A percentile compares a stretch with the other conserved stretches of the same genome.
phyloP scores from a whole-genome alignment of 35 echinoderm and acorn worm species.

The Strongylocentrotus purpuratus region DNA sequence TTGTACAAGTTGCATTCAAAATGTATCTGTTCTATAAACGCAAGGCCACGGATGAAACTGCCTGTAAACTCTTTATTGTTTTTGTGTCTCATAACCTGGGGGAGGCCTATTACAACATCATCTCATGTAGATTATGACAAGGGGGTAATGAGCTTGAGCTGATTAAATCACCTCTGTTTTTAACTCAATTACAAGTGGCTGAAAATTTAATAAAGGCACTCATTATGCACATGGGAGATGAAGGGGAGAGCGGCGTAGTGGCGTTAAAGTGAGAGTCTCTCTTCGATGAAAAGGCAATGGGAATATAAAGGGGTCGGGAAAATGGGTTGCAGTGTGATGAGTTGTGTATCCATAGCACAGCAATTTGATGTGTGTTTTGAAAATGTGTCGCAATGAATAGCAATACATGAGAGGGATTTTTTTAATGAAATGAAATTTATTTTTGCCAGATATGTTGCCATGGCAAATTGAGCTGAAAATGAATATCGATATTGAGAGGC shows the following conservation, averaged over 20 bases:
- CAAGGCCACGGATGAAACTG: not conserved
- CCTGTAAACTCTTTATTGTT: not conserved
- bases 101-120: not conserved
- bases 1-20: too few relatives aligned
- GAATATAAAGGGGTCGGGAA: too few relatives aligned
- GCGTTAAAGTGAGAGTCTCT: not conserved
- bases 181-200: conserved; percentile 28
- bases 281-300: too few relatives aligned
- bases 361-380: too few relatives aligned
- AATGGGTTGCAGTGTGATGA: too few relatives aligned
- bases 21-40: not conserved
- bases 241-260: not conserved
- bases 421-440: too few relatives aligned
- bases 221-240: conserved; percentile 1
- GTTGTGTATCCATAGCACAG: too few relatives aligned
- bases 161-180: conserved; percentile 31
- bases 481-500: too few relatives aligned
- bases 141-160: conserved; percentile 17
- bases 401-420: too few relatives aligned
- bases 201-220: conserved; percentile 36
- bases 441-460: too few relatives aligned
- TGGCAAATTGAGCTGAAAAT: too few relatives aligned
- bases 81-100: not conserved
- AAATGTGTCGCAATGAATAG: too few relatives aligned
- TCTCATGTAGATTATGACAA: conserved; percentile 17